Base-by-base conservation (phyloP, 2,113 vertebrate genomes). In the Notiomystis cincta region DNA sequence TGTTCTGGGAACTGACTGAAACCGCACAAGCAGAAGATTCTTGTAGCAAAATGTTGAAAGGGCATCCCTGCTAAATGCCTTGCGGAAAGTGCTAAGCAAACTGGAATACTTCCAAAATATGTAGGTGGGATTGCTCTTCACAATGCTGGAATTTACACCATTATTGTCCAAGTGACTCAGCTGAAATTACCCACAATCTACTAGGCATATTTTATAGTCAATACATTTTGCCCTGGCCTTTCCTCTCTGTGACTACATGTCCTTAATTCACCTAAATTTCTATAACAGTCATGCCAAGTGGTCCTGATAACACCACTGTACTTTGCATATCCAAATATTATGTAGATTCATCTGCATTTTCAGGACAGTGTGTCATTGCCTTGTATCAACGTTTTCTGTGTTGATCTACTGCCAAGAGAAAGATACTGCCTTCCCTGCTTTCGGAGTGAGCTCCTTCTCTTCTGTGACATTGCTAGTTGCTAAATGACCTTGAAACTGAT, bases 91-190 rank as follows among this genome's bases (percentile, higher is more conserved):
- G 82, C 76, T 92, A 87, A 92, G 69, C 86, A 90, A 85, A 78
- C 82, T 92, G 96, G 65, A 93, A 78, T 56, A 18, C 10, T 75
- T 95, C 90, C 92, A 92, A 94, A 92, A 88, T 90, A 85, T 38
- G 92, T 92, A 94, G 82, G 69, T 95, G 80, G 88, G 76, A 89
- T 94, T 96, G 82, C 44, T 88, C 73, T 94, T 89, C 82, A 90
- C 95, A 94, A 61, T 90, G 40, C 80, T 80, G 89, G 88, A 85
- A 90, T 95, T 97, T 92, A 81, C 92, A 90, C 83, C 93, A 53
- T 93, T 92, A 64, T 90, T 94, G 72, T 86, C 76, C 65, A 51
- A 89, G 37, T 96, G 90, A 93, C 82, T 90, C 95, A 93, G 82
- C 92, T 96, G 71, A 90, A 87, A 93, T 54, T 82, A 51, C 40